Evolutionary conservation across 2,113 vertebrate species (phyloP), one percentile per base, ranked within the genome.

Genomic region (Pelusios castaneus): DNA sequence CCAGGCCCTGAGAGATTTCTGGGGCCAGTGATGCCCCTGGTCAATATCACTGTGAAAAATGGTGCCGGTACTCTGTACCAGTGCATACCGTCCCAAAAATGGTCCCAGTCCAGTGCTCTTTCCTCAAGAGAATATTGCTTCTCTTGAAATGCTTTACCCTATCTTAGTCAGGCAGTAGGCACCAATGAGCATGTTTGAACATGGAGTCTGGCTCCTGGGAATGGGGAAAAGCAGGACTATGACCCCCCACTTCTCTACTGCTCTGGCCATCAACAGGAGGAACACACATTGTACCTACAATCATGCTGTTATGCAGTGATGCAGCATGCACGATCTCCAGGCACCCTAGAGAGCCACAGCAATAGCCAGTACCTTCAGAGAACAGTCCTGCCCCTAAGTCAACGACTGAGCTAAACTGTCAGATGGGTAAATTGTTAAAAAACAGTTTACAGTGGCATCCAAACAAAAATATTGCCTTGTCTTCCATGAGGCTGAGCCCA

Each of bases 81-180:
- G n/a, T n/a, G n/a, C n/a, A n/a, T n/a, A n/a, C n/a, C n/a, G n/a
- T n/a, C n/a, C n/a, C n/a, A n/a, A n/a, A n/a, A n/a, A n/a, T n/a
- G 6, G 70, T 5, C 10, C 38, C 10, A 12, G 70, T 43, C 70
- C 79, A 89, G 10, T 56, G 16, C 73, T 4, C 1, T 3, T 25
- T 2, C 38, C 14, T 14, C 24, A 76, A 34, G 2, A 43, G 3
- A 2, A n/a, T 1, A 6, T 6, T 29, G 45, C 4, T 3, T 63
- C 52, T 41, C 82, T 56, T 0, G 0, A 25, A 52, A 29, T 31
- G 9, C 10, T 82, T 51, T 3, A 3, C 80, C 14, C 3, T 10
- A 16, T 3, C 38, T 12, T 31, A 75, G 81, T 25, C 1, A 5
- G 0, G 10, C 51, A 21, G 5, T 63, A 6, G 13, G 2, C 80